Evolutionary conservation across 2,797 vertebrate species (phyloP).

Genomic region (Etheostoma perlongum): DNA sequence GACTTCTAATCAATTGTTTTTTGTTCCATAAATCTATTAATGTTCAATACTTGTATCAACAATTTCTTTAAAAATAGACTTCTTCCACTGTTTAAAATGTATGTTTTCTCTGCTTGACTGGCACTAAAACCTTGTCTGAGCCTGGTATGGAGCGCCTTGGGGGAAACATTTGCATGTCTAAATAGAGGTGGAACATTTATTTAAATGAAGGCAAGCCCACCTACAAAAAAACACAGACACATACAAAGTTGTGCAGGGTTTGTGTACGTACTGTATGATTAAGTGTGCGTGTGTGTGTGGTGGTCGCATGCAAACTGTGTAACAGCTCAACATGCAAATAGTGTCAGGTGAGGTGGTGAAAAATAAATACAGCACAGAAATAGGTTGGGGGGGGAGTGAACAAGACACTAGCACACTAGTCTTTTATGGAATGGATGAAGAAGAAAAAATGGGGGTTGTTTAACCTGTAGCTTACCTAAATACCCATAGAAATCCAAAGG

Average conservation of each 20-base stretch:
- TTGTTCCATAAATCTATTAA: neutral
- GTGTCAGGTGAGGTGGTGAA: conserved; percentile 46
- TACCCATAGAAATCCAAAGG: conserved; percentile 41
- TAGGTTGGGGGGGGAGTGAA: conserved; percentile 44
- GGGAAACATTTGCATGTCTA: conserved; percentile 60
- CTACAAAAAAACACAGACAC: conserved; percentile 17
- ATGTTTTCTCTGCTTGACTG: conserved; percentile 48
- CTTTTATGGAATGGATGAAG: conserved; percentile 18
- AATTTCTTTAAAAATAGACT: conserved; percentile 15
- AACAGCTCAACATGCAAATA: conserved; percentile 55
- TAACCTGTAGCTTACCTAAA: conserved; percentile 52
- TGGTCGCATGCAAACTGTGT: conserved; percentile 39
- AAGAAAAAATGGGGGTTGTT: conserved; percentile 20
- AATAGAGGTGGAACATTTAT: conserved; percentile 68
- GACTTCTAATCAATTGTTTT: neutral
- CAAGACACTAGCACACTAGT: conserved; percentile 23
- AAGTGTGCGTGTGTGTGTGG: conserved; percentile 12
- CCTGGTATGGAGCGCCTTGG: conserved; percentile 17
- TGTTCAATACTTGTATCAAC: neutral
- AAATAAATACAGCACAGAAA: conserved; percentile 59
- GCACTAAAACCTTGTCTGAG: conserved; percentile 15
- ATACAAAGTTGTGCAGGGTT: conserved; percentile 43
- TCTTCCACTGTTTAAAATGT: neutral
- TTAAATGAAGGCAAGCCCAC: conserved; percentile 59
- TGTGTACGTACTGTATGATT: conserved; percentile 7